Evolutionary conservation across 2,888 invertebrate genomes (phyloP).

Genomic region (Drosophila barbarae): DNA sequence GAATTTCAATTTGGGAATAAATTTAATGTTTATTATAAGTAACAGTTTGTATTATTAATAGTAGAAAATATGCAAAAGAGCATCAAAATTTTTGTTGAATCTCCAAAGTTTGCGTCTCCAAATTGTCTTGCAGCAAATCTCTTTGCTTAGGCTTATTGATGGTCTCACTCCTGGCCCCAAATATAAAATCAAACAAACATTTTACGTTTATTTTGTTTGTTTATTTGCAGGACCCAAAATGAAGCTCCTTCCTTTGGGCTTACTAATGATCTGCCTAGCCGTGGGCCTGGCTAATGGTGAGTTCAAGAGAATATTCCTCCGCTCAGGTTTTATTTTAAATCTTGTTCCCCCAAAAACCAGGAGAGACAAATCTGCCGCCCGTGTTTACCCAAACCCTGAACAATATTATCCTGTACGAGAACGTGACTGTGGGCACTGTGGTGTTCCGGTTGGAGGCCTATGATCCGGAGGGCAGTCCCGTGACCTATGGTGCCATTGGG

Average conservation of each 20-base stretch:
- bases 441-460: conserved; percentile 89
- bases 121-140: conserved; percentile 29
- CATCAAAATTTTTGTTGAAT: background rate
- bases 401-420: conserved; percentile 88
- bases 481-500: conserved; percentile 86
- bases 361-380: conserved; percentile 84
- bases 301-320: background rate
- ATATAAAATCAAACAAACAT: conserved; percentile 20
- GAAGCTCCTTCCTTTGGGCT: conserved; percentile 41
- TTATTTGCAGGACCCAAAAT: conserved; percentile 49
- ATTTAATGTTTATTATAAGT: too few species aligned
- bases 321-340: background rate
- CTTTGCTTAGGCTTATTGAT: conserved; percentile 34
- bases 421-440: conserved; percentile 87
- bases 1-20: background rate
- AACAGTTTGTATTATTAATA: too few species aligned
- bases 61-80: background rate
- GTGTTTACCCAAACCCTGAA: conserved; percentile 88
- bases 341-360: conserved; percentile 42
- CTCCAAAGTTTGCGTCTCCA: background rate
- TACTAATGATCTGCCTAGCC: conserved; percentile 50
- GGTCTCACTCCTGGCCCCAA: conserved; percentile 11
- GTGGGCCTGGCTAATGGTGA: conserved; percentile 47
- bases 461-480: conserved; percentile 89
- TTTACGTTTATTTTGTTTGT: conserved; percentile 32